Evolutionary conservation across 1,140 invertebrate species (phyloP), one percentile per base, ranked within the genome.

Genomic region (Bombus breviceps): DNA sequence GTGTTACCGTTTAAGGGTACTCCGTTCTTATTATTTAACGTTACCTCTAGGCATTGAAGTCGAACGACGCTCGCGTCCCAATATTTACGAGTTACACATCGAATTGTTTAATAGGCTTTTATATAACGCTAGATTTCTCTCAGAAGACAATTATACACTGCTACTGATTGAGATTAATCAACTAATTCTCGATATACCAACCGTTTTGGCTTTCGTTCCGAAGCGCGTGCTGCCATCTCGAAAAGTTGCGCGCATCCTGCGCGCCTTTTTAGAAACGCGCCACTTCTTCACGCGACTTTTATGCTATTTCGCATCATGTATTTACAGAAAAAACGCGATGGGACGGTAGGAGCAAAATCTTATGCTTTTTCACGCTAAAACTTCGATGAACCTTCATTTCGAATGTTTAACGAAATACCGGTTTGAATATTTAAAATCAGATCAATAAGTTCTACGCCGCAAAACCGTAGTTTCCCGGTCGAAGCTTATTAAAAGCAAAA

Each of bases 21-120:
- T 53, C 32, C 25, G 41, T n/a, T 57, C 85, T 84, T 85, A 83
- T 72, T 69, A 53, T n/a, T 82, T 77, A 84, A 83, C 32, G 39
- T 74, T 85, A 81, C n/a, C 43, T 47, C 77, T 62, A 85, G 43
- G 57, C 83, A 43, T 73, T 69, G 77, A 53, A 53, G 59, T 82
- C 75, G 81, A 80, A 69, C 62, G 39, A 73, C 47, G 53, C 74
- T 22, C 78, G 71, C 74, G 77, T 81, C 81, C 78, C 85, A 89
- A 93, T 92, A 91, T 89, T 86, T 86, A 94, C 79, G 86, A 90
- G 91, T 92, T 94, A 94, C 89, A 94, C 93, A 94, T 91, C 90
- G 91, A 85, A 94, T 88, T 85, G 78, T 90, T 76, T 90, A 91
- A 72, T 91, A 89, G 66, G 53, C 66, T 74, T 12, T 64, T 87